Evolutionary conservation across 37 sponge, comb jelly and placozoan species (phyloP).

Genomic region (Axinella damicornis): DNA sequence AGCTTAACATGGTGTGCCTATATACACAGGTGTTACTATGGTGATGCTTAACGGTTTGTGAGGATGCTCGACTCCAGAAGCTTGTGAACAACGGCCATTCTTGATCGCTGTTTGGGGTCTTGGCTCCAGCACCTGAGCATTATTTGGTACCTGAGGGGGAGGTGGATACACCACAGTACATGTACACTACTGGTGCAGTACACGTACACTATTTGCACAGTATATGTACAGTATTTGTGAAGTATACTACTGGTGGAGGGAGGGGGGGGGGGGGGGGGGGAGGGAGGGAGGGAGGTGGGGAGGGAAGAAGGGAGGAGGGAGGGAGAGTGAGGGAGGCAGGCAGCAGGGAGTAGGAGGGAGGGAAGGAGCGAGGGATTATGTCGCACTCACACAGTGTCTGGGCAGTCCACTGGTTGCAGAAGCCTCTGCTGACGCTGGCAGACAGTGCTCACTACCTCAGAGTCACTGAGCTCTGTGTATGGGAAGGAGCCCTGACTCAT

Average conservation of each 20-base stretch:
- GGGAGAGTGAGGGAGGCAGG: too few species aligned
- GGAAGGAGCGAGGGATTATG: neutral
- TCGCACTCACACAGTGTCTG: conserved; percentile 50
- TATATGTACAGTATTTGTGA: too few species aligned
- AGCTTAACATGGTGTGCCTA: too few species aligned
- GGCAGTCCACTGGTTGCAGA: conserved; percentile 44
- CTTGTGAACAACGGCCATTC: conserved; percentile 23
- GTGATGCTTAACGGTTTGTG: conserved; percentile 20
- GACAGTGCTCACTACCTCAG: conserved; percentile 44
- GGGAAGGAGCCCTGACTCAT: conserved; percentile 66
- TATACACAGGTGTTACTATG: too few species aligned
- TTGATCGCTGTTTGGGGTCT: conserved; percentile 38
- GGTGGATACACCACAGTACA: too few species aligned
- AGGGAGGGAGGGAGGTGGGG: too few species aligned
- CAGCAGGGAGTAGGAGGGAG: too few species aligned
- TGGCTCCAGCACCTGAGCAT: conserved; percentile 64
- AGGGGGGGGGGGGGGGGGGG: too few species aligned
- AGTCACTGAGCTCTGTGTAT: conserved; percentile 54
- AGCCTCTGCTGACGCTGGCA: conserved; percentile 24
- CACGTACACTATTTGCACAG: too few species aligned
- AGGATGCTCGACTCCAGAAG: conserved; percentile 61
- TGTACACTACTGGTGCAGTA: too few species aligned
- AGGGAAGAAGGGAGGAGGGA: too few species aligned
- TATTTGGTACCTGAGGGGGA: conserved; percentile 40
- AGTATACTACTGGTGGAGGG: too few species aligned